A percentile compares a stretch with the other conserved stretches of the same genome.
These are phyloP conservation scores for Apteryx mantelli DNA, from an alignment of 2,113 vertebrate genomes.

Conservation along the genomic window DNA sequence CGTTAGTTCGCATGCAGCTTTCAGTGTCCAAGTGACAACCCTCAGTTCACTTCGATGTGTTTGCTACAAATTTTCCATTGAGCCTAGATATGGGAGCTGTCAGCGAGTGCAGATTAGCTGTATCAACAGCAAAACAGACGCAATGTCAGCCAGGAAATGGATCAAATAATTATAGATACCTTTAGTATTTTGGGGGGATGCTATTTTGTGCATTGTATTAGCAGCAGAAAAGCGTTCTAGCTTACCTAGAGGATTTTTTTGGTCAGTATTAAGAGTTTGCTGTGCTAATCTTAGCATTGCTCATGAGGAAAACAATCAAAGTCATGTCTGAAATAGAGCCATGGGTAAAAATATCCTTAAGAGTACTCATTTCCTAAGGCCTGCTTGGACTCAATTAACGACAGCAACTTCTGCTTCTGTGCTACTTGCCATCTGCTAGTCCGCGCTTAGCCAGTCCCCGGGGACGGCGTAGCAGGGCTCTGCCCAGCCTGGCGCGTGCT, in stretches of 20 bases:
- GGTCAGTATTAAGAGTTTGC: background rate
- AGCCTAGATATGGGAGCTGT: too few species aligned
- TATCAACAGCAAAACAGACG: background rate
- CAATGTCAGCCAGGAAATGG: too few species aligned
- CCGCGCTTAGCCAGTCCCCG: background rate
- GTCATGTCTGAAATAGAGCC: background rate
- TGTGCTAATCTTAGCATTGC: background rate
- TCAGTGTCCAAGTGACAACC: background rate
- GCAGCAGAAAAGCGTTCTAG: background rate
- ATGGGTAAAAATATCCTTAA: background rate
- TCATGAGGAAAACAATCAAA: background rate
- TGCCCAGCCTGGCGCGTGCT: background rate
- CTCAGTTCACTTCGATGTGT: background rate
- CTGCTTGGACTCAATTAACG: background rate
- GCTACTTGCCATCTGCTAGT: conserved; percentile 10
- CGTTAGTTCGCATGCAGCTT: background rate
- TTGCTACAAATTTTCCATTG: background rate
- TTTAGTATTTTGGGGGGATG: fast-evolving
- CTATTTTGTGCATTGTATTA: background rate
- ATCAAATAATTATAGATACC: background rate
- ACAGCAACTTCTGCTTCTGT: background rate
- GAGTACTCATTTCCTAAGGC: background rate
- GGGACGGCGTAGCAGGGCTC: background rate
- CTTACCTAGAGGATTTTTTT: background rate
- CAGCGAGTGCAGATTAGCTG: background rate